These are phyloP conservation scores for Nemoura dubitans DNA, from an alignment of 2,888 invertebrate genomes.

Conservation along the genomic window DNA sequence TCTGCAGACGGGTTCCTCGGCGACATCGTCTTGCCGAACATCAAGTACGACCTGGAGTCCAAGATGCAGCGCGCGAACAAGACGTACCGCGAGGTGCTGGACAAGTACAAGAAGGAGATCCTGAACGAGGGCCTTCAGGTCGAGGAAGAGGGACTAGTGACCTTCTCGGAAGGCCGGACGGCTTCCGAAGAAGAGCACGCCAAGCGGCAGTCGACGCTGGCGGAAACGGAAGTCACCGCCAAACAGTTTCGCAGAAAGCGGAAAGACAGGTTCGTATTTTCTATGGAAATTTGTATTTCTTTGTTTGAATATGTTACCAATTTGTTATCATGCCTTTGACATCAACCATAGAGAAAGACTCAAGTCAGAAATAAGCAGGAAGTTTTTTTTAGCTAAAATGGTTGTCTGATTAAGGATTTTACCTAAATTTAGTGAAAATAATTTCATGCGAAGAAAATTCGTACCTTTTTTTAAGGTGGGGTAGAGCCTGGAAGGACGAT, in stretches of 20 bases:
- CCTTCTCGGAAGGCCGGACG: background rate
- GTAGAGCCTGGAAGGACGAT: too few species aligned
- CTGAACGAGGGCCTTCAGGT: conserved; percentile 73
- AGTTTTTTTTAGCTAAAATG: too few species aligned
- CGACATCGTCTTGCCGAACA: conserved; percentile 82
- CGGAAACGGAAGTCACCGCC: background rate
- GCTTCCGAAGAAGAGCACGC: background rate
- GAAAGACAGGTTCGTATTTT: background rate
- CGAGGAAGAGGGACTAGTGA: conserved; percentile 33
- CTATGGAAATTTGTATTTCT: background rate
- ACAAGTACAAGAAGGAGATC: conserved; percentile 83
- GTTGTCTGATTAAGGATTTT: too few species aligned
- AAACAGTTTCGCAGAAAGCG: background rate
- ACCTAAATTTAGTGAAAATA: too few species aligned
- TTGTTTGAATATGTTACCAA: too few species aligned
- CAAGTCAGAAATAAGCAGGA: too few species aligned
- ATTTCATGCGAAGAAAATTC: too few species aligned
- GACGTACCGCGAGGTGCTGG: conserved; percentile 79
- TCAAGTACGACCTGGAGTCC: conserved; percentile 63
- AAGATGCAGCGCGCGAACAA: conserved; percentile 69
- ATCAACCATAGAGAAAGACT: too few species aligned
- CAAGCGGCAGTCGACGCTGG: background rate
- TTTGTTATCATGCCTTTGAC: too few species aligned
- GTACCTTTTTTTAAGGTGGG: too few species aligned
- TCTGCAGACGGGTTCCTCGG: conserved; percentile 82